phyloP scores from a whole-genome alignment of 1,140 invertebrate species.

The Drosophila kikkawai region DNA sequence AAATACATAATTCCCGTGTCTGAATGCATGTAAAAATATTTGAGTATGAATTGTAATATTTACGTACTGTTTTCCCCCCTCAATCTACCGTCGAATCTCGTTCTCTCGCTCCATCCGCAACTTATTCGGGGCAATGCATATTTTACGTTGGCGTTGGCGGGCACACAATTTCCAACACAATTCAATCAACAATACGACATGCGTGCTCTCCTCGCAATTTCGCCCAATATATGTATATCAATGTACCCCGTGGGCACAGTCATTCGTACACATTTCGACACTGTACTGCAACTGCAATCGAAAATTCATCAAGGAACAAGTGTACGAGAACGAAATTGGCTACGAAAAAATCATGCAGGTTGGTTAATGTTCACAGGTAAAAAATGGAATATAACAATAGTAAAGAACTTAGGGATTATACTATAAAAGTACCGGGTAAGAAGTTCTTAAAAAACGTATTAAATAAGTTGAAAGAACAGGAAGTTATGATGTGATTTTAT shows the following conservation, averaged over 20 bases:
- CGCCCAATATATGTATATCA: constrained; percentile 3
- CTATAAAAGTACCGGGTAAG: too few relatives aligned
- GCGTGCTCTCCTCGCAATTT: constrained; percentile 32
- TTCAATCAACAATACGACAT: constrained; percentile 80
- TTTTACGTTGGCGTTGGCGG: constrained; percentile 61
- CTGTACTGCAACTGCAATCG: constrained; percentile 89
- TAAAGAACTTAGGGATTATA: not conserved
- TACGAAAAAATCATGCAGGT: constrained; percentile 85
- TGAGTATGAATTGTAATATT: constrained; percentile 76
- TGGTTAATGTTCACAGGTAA: constrained; percentile 36
- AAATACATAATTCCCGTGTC: constrained; percentile 69
- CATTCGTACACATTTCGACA: constrained; percentile 88
- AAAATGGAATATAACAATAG: constrained; percentile 26
- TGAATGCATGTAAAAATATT: constrained; percentile 65
- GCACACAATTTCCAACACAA: constrained; percentile 80
- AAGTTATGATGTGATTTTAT: not conserved
- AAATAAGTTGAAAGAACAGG: not conserved
- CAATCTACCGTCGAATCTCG: constrained; percentile 1
- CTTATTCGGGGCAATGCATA: constrained; percentile 57
- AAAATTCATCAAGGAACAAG: constrained; percentile 86
- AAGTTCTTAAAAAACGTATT: not conserved
- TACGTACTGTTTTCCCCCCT: constrained; percentile 33
- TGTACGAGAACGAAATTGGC: constrained; percentile 86
- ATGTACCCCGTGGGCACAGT: constrained; percentile 73
- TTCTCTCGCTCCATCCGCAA: not conserved